Evolutionary conservation across 2,888 invertebrate species (phyloP).

Genomic region (Lacanobia wlatinum): DNA sequence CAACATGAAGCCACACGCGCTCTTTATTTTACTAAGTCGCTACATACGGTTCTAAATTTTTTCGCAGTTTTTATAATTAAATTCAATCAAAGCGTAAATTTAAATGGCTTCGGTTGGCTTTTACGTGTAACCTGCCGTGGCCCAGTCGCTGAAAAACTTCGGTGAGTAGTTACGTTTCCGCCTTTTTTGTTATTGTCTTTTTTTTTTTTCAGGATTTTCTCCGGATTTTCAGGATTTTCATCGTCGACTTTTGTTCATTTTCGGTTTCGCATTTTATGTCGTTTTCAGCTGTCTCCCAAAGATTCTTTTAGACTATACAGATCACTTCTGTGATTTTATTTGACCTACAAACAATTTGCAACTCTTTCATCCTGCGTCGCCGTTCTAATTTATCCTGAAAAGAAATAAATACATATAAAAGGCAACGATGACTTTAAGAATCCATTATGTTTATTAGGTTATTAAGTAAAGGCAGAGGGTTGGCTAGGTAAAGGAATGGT

Average conservation of each 20-base stretch:
- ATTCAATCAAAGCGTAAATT: constrained; percentile 43
- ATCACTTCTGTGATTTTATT: constrained; percentile 7
- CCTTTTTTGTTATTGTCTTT: constrained; percentile 49
- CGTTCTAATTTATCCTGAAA: constrained; percentile 11
- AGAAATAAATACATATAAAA: constrained; percentile 21
- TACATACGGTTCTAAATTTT: constrained; percentile 72
- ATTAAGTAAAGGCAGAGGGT: constrained; percentile 62
- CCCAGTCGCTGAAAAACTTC: constrained; percentile 72
- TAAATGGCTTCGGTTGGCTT: constrained; percentile 78
- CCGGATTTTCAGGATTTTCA: constrained; percentile 22
- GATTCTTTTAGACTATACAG: constrained; percentile 4
- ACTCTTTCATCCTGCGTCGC: constrained; percentile 15
- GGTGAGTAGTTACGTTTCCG: constrained; percentile 75
- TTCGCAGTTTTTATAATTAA: constrained; percentile 28
- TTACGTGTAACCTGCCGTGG: constrained; percentile 78
- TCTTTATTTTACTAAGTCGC: constrained; percentile 60
- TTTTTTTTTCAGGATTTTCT: constrained; percentile 35
- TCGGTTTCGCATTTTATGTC: not conserved
- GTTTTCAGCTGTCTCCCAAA: not conserved
- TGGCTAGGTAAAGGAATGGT: constrained; percentile 70
- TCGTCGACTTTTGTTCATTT: not conserved
- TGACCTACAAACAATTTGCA: constrained; percentile 24
- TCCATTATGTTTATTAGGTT: constrained; percentile 55
- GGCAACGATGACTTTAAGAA: constrained; percentile 43
- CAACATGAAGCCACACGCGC: constrained; percentile 71